Evolutionary conservation across 2,113 vertebrate species (phyloP).

Genomic region (Accipiter virgatus): DNA sequence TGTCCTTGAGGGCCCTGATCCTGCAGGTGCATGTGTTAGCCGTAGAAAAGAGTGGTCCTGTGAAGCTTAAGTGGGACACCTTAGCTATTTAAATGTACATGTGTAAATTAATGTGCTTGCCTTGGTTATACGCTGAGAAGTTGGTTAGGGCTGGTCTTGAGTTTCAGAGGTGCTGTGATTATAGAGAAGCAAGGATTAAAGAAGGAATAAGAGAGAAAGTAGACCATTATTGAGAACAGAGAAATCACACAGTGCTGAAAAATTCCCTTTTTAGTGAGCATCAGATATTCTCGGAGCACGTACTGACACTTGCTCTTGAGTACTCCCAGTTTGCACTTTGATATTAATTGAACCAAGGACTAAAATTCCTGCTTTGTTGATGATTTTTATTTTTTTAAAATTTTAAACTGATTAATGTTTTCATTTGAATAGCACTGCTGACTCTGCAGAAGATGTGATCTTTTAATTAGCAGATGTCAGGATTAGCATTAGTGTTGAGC

Average conservation of each 20-base stretch:
- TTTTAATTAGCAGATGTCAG: conserved; percentile 82
- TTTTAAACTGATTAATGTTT: conserved; percentile 78
- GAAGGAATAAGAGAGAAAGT: not conserved
- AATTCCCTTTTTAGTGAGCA: not conserved
- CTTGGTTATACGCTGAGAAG: not conserved
- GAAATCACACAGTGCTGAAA: not conserved
- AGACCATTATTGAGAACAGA: not conserved
- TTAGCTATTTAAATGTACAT: not conserved
- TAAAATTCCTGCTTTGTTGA: conserved; percentile 60
- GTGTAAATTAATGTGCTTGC: not conserved
- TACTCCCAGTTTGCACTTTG: conserved; percentile 15
- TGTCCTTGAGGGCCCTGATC: not conserved
- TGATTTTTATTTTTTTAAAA: conserved; percentile 41
- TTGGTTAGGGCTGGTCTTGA: not conserved
- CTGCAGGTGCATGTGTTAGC: not conserved
- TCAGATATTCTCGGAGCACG: not conserved
- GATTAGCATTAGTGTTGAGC: conserved; percentile 74
- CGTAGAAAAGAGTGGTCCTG: not conserved
- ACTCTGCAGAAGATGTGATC: conserved; percentile 77
- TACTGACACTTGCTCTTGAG: conserved; percentile 2
- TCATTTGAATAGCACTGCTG: conserved; percentile 75
- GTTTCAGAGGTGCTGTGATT: not conserved
- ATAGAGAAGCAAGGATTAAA: not conserved
- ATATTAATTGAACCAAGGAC: conserved; percentile 33
- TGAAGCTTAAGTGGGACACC: not conserved